Evolutionary conservation across 2,888 invertebrate genomes (phyloP).

Genomic region (Eupelmus urozonus): DNA sequence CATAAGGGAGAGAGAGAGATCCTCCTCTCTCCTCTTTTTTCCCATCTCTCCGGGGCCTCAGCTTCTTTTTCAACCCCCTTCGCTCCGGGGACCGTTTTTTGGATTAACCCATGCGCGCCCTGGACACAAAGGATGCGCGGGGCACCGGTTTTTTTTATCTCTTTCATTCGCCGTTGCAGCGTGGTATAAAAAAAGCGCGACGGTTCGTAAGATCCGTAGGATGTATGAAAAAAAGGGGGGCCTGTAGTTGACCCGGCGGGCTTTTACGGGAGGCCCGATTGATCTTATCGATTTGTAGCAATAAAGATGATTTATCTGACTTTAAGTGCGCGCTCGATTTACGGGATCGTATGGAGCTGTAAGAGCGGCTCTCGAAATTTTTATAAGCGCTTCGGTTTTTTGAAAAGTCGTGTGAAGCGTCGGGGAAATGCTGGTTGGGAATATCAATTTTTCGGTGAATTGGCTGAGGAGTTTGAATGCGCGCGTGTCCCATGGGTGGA

Average conservation of each 20-base stretch:
- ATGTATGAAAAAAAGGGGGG: conserved; percentile 55
- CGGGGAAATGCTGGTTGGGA: not conserved
- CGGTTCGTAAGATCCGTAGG: conserved; percentile 57
- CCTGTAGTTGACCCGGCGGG: conserved; percentile 43
- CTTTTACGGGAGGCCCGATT: not conserved
- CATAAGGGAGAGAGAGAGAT: conserved; percentile 18
- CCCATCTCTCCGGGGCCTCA: conserved; percentile 22
- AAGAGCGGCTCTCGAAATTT: not conserved
- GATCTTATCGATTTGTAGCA: conserved; percentile 50
- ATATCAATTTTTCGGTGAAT: conserved; percentile 49
- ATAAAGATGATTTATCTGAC: conserved; percentile 50
- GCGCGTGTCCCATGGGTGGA: conserved; percentile 26
- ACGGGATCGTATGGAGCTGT: not conserved
- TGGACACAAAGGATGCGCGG: conserved; percentile 68
- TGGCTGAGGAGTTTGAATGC: not conserved
- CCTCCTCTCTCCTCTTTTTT: conserved; percentile 25
- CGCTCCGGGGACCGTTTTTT: conserved; percentile 63
- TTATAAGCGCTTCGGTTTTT: not conserved
- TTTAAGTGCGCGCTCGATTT: conserved; percentile 31
- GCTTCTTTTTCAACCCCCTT: conserved; percentile 10
- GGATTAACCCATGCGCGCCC: conserved; percentile 64
- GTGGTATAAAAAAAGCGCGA: conserved; percentile 60
- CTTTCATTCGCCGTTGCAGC: not conserved
- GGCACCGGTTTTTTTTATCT: conserved; percentile 60
- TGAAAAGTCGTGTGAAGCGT: not conserved